Evolutionary conservation across 1,140 invertebrate genomes (phyloP).

Genomic region (Meteorus sp.): DNA sequence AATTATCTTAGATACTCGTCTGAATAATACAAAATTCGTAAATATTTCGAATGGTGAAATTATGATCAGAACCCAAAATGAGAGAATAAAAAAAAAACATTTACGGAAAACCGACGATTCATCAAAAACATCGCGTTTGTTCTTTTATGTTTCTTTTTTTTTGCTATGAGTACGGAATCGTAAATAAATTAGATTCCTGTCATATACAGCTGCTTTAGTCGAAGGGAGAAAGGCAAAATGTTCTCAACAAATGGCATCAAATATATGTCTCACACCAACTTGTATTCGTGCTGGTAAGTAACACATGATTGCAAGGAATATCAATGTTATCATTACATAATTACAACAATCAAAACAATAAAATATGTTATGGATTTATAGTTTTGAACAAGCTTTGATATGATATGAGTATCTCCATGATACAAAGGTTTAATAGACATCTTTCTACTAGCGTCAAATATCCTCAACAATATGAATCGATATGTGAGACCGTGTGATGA

Average conservation of each 20-base stretch:
- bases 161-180: constrained; percentile 26
- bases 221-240: constrained; percentile 29
- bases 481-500: constrained; percentile 74
- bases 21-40: no score
- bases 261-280: constrained; percentile 65
- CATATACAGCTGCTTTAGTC: constrained; percentile 52
- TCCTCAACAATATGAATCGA: constrained; percentile 61
- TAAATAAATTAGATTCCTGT: constrained; percentile 40
- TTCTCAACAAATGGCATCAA: constrained; percentile 33
- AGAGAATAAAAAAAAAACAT: constrained; percentile 5
- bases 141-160: constrained; percentile 27
- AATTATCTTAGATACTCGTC: no score
- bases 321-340: no score
- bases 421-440: neutral
- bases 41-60: no score
- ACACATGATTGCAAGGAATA: no score
- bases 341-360: no score
- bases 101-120: neutral
- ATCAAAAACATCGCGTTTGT: constrained; percentile 7
- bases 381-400: no score
- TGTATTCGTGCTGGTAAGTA: constrained; percentile 68
- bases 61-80: no score
- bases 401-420: no score
- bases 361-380: no score
- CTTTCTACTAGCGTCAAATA: constrained; percentile 50